Percentiles rank a stretch among this genome's conserved stretches.
These are phyloP conservation scores for Selenia dentaria DNA, from an alignment of 2,888 invertebrate species.

Conservation along the genomic window DNA sequence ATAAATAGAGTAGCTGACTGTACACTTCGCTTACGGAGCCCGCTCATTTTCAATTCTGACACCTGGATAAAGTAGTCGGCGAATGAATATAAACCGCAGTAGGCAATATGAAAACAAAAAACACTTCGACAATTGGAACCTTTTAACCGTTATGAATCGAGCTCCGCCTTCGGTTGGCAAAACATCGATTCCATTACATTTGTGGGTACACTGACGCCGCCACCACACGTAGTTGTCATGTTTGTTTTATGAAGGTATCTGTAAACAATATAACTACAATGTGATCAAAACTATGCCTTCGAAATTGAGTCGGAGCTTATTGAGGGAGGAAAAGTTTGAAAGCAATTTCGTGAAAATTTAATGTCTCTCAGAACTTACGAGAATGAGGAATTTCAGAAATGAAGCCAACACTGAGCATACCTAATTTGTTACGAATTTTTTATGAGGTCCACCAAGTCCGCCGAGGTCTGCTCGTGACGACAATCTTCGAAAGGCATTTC, in stretches of 20 bases:
- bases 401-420: conserved; percentile 73
- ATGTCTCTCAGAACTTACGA: conserved; percentile 72
- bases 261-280: conserved; percentile 47
- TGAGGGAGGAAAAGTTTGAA: conserved; percentile 75
- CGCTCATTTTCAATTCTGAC: conserved; percentile 80
- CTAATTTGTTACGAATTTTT: conserved; percentile 75
- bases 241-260: conserved; percentile 22
- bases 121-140: conserved; percentile 46
- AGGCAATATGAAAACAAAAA: conserved; percentile 50
- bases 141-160: conserved; percentile 44
- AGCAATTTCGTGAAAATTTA: conserved; percentile 81
- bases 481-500: conserved; percentile 11
- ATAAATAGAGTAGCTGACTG: too few species aligned
- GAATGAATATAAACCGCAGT: conserved; percentile 62
- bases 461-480: conserved; percentile 30
- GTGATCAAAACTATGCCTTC: conserved; percentile 68
- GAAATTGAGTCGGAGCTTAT: conserved; percentile 71
- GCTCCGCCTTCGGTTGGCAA: conserved; percentile 26
- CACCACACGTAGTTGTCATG: conserved; percentile 7
- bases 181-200: conserved; percentile 29
- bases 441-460: conserved; percentile 56
- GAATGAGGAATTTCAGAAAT: conserved; percentile 75
- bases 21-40: conserved; percentile 67
- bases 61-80: conserved; percentile 71
- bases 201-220: conserved; percentile 1